A percentile compares a stretch with the other conserved stretches of the same genome.
Evolutionary conservation across 2,888 invertebrate genomes (phyloP).

Genomic region (Clunio marinus): DNA sequence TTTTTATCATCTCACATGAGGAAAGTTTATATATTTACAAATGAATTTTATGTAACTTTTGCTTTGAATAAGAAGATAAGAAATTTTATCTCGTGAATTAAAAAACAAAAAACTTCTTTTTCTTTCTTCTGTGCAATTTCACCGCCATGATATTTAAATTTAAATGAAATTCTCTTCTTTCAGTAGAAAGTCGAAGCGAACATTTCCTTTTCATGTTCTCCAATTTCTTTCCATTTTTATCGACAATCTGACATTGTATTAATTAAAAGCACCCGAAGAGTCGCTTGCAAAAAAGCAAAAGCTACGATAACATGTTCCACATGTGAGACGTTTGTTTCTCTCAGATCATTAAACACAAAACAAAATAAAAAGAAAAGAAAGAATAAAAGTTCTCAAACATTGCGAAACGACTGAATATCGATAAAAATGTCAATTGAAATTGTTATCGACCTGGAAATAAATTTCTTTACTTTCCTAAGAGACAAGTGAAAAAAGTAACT

Average conservation of each 20-base stretch:
- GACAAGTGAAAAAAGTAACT: conserved; percentile 10
- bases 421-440: conserved; percentile 6
- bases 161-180: neutral
- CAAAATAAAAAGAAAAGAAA: too few species aligned
- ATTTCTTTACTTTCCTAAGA: neutral
- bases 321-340: neutral
- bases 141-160: neutral
- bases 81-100: too few species aligned
- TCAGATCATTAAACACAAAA: too few species aligned
- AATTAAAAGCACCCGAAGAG: conserved; percentile 27
- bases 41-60: too few species aligned
- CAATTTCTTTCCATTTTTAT: conserved; percentile 20
- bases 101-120: too few species aligned
- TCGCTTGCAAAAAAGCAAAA: conserved; percentile 15
- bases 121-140: neutral
- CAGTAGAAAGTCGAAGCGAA: conserved; percentile 2
- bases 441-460: neutral
- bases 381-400: neutral
- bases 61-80: too few species aligned
- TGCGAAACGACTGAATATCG: neutral
- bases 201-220: neutral
- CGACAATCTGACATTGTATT: conserved; percentile 31
- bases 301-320: neutral
- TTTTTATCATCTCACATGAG: too few species aligned
- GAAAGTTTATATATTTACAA: too few species aligned